Percentiles rank a stretch among this genome's conserved stretches.
Evolutionary conservation across 1,140 invertebrate species (phyloP).

Genomic region (Centruroides sculpturatus): DNA sequence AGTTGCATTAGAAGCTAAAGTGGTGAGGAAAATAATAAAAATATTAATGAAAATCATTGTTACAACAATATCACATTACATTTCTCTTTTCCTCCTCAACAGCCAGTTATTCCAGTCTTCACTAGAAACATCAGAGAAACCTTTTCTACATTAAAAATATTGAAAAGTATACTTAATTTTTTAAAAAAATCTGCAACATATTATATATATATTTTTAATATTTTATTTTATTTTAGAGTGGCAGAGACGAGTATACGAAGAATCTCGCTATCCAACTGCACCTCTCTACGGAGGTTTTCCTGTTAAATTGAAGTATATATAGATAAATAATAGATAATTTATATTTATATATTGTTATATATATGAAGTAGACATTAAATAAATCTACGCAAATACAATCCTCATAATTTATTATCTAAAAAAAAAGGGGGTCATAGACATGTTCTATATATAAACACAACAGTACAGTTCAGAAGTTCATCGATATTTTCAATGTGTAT

Average conservation of each 20-base stretch:
- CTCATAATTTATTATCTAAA: too few species aligned
- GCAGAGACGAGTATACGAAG: conserved; percentile 46
- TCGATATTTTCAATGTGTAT: too few species aligned
- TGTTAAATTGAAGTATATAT: conserved; percentile 58
- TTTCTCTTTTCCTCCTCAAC: neutral
- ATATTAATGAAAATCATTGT: too few species aligned
- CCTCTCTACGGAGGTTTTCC: conserved; percentile 96
- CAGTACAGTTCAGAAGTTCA: too few species aligned
- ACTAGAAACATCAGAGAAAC: conserved; percentile 90
- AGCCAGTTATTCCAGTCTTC: conserved; percentile 81
- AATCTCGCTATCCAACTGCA: conserved; percentile 70
- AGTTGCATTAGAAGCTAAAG: conserved; percentile 84
- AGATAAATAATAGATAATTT: too few species aligned
- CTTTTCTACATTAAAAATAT: conserved; percentile 42
- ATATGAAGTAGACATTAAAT: too few species aligned
- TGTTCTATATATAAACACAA: too few species aligned
- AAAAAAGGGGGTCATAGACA: too few species aligned
- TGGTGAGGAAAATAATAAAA: conserved; percentile 26
- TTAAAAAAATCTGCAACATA: neutral
- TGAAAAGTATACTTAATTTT: conserved; percentile 2
- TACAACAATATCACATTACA: too few species aligned
- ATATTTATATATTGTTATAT: too few species aligned
- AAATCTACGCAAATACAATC: too few species aligned
- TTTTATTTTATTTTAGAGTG: conserved; percentile 19
- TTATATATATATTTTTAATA: too few species aligned